Evolutionary conservation across 2,888 invertebrate genomes (phyloP), one percentile per base, ranked within the genome.

Genomic region (Amphipyra tragopoginis): DNA sequence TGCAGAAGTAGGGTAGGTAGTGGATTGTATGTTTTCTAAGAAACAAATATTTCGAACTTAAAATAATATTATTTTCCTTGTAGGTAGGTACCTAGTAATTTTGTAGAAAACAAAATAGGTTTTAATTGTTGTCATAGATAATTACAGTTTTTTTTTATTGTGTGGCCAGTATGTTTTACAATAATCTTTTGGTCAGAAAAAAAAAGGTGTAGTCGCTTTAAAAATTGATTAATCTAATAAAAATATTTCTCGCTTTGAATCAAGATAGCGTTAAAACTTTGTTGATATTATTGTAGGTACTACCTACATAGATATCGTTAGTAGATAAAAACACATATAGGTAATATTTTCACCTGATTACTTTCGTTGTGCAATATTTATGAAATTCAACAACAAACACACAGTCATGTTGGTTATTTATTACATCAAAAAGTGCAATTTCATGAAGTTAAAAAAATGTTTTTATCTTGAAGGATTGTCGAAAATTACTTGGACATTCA

Each of bases 361-460:
- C 60, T 44, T 51, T 59, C 13, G 21, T 76, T 76, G 79, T 75
- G 79, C 79, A 76, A 74, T 69, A 69, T 61, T 59, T 64, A 58
- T 57, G 58, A 55, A 65, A 73, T 67, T n/a, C 15, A 53, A 29
- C 5, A 29, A 29, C 29, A 29, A 29, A 29, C 29, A 29, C 5
- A 29, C n/a, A n/a, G n/a, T n/a, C n/a, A n/a, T n/a, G 7, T 0
- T 29, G 0, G 34, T 33, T 33, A 52, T 26, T 39, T n/a, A 3
- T 21, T 21, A 21, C 21, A 21, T 21, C 21, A 21, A 21, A 21
- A 36, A 15, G 11, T 48, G 21, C 5, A 38, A 21, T 48, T 6
- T 38, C 14, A 13, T 14, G 40, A 40, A 40, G 5, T 40, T 34
- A 34, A 29, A 29, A 29, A n/a, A 21, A 21, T 21, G 21, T 21